Conservation (phyloP, 2,113 vertebrate genomes). For the Sitta europaea region DNA sequence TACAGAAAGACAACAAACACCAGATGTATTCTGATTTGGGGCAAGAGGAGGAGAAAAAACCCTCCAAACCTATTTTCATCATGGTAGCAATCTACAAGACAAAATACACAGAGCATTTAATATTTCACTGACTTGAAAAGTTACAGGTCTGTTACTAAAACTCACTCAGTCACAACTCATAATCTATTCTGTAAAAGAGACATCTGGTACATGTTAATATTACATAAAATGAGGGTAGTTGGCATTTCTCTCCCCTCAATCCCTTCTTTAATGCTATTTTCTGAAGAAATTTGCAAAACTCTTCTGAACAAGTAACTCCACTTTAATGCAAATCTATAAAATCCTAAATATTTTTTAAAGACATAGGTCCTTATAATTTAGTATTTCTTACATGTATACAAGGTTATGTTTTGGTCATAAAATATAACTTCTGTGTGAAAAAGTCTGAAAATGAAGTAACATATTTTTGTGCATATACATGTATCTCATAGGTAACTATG, state of each 20-base stretch:
- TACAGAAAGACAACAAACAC: slow-evolving; percentile 19
- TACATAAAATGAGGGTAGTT: neutral
- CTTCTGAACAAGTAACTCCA: neutral
- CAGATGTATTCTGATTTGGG: slow-evolving; percentile 17
- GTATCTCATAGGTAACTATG: neutral
- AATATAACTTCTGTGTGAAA: neutral
- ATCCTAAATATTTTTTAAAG: neutral
- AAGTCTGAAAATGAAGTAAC: neutral
- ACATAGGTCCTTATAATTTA: neutral
- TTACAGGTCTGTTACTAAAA: neutral
- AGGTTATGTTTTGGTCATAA: neutral
- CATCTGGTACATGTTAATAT: neutral
- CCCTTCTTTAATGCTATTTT: neutral
- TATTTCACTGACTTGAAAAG: neutral
- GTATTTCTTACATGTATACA: neutral
- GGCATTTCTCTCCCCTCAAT: neutral
- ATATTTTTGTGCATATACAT: neutral
- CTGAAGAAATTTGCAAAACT: neutral
- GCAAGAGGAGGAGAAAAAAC: neutral
- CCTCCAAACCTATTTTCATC: neutral
- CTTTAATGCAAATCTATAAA: neutral
- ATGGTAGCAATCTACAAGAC: neutral
- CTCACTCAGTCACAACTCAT: neutral
- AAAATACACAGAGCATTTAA: neutral
- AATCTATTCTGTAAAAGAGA: neutral